Evolutionary conservation across 2,113 vertebrate species (phyloP).

Genomic region (Propithecus coquereli): DNA sequence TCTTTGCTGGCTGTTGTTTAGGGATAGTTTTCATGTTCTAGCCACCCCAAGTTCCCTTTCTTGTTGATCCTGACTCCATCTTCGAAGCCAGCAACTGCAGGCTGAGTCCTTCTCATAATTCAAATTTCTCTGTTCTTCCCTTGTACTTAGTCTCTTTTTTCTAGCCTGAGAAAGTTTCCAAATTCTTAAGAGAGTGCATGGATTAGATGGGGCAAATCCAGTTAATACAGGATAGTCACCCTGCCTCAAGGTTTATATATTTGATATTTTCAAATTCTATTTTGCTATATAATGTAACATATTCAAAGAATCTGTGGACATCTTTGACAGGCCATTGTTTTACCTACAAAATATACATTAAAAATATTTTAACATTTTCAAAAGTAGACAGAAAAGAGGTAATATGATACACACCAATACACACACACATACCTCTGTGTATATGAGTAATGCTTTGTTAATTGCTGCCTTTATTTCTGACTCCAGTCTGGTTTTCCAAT

Average conservation of each 20-base stretch:
- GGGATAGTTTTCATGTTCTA: neutral
- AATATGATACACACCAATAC: neutral
- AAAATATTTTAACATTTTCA: neutral
- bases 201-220: neutral
- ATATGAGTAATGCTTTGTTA: neutral
- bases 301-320: neutral
- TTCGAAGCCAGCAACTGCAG: neutral
- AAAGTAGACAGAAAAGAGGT: neutral
- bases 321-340: neutral
- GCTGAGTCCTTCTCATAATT: neutral
- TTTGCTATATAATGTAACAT: neutral
- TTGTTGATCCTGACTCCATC: accelerated
- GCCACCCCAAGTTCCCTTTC: neutral
- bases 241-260: neutral
- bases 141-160: neutral
- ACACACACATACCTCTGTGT: no score
- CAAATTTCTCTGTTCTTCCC: neutral
- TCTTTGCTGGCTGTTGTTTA: neutral
- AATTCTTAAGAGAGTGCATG: neutral
- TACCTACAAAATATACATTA: neutral
- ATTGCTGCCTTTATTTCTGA: neutral
- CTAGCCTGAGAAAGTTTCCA: neutral
- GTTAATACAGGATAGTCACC: neutral
- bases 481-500: neutral
- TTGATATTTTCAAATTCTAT: neutral